Conservation (phyloP, 2,888 invertebrate species). For the Metopia argyrocephala region DNA sequence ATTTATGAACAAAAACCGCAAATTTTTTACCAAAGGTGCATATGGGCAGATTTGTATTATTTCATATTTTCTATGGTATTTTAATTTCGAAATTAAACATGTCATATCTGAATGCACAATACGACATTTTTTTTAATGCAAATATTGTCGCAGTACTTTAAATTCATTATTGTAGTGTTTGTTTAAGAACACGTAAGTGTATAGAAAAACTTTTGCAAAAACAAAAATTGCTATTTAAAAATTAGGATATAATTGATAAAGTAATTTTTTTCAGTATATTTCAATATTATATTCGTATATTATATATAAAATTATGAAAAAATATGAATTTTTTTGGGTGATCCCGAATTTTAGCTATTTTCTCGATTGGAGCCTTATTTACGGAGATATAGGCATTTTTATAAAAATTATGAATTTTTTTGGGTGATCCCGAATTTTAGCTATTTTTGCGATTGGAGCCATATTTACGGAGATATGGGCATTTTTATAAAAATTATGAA, state of each 20-base stretch:
- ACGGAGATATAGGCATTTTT: no score
- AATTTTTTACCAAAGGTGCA: neutral
- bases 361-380: no score
- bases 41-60: slow-evolving; percentile 23
- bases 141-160: slow-evolving; percentile 56
- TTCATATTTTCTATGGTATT: slow-evolving; percentile 44
- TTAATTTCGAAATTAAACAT: slow-evolving; percentile 54
- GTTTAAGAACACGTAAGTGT: neutral
- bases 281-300: slow-evolving; percentile 31
- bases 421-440: no score
- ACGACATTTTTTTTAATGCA: slow-evolving; percentile 7
- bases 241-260: neutral
- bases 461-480: no score
- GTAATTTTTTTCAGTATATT: neutral
- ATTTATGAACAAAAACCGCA: slow-evolving; percentile 23
- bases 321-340: no score
- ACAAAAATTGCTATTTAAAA: neutral
- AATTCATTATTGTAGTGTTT: slow-evolving; percentile 15
- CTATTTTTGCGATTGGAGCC: no score
- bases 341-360: no score
- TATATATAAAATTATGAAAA: slow-evolving; percentile 58
- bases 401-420: no score
- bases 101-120: slow-evolving; percentile 47
- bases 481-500: no score
- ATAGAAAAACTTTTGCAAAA: neutral